Base-by-base conservation (phyloP, 2,888 invertebrate genomes). In the Sinhomidia bicolor region DNA sequence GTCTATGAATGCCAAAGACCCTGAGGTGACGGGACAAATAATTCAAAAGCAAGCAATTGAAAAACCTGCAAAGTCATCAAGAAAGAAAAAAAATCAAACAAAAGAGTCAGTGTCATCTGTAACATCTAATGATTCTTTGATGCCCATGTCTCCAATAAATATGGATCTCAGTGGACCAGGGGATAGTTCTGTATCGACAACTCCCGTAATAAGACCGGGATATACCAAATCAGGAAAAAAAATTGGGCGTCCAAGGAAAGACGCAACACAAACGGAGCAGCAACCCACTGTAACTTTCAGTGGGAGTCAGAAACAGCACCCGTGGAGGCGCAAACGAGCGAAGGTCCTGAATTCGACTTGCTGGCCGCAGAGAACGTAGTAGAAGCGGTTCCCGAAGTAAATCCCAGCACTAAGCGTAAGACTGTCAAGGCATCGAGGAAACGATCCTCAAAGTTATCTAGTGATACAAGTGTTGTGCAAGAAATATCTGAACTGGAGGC, bases 141-240 rank as follows among this genome's bases (percentile, higher is more conserved):
- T 23, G 60, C 41, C 79, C 20, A 57, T 79, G 60, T 57, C 57
- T 14, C 65, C 62, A 54, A 62, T 41, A 6, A 54, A 57, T 47
- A 29, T 78, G 80, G 68, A 68, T 68, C 57, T 78, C 36, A 26
- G 32, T 32, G 41, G 12, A 20, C 4, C 57, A 47, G 47, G 14
- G 47, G 51, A 76, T n/a, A n/a, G n/a, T 20, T 44, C 76, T 47
- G 36, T 14, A 32, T 60, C 60, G 10, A 47, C 26, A 5, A 68
- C 20, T 60, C 32, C 71, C 0, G 74, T 29, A 12, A 6, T 60
- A 23, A 32, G 84, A 41, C 89, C 89, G 0, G 89, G 89, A 1
- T 89, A 89, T 26, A 87, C 89, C 0, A 89, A 89, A 41, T 65
- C 81, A 14, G 89, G 89, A 1, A 89, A 87, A 32, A 89, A 89